These are phyloP conservation scores for Candoia aspera DNA, from an alignment of 2,113 vertebrate genomes.

Conservation along the genomic window DNA sequence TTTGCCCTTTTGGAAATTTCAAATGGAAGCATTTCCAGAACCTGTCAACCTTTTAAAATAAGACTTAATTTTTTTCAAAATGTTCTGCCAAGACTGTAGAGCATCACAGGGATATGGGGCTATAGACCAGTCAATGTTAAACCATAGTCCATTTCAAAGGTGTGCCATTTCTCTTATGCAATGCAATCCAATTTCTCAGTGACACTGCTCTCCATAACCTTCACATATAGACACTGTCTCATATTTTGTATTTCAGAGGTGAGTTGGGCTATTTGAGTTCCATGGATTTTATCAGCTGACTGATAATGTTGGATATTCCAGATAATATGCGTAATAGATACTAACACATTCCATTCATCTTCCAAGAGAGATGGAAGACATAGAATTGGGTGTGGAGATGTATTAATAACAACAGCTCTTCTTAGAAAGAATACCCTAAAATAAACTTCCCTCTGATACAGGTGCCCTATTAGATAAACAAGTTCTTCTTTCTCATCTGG, in stretches of 20 bases:
- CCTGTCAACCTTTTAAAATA: neutral
- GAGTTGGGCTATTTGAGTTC: too few species aligned
- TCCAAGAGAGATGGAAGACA: neutral
- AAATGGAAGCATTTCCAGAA: neutral
- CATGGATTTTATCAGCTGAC: too few species aligned
- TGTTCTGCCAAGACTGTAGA: neutral
- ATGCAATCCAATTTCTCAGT: neutral
- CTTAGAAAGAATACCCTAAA: too few species aligned
- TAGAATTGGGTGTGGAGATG: neutral
- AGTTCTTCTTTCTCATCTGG: too few species aligned
- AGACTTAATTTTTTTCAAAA: neutral
- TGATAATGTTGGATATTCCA: neutral
- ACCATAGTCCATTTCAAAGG: neutral
- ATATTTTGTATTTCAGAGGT: neutral
- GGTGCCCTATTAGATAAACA: too few species aligned
- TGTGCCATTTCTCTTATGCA: neutral
- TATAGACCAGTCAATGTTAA: neutral
- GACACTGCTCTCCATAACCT: neutral
- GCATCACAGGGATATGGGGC: neutral
- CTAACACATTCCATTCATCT: neutral
- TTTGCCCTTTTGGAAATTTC: neutral
- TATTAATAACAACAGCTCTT: too few species aligned
- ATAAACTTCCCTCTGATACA: too few species aligned
- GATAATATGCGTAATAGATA: neutral
- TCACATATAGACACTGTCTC: neutral